phyloP scores from a whole-genome alignment of 2,888 invertebrate genomes.

The Dynastes tityus region DNA sequence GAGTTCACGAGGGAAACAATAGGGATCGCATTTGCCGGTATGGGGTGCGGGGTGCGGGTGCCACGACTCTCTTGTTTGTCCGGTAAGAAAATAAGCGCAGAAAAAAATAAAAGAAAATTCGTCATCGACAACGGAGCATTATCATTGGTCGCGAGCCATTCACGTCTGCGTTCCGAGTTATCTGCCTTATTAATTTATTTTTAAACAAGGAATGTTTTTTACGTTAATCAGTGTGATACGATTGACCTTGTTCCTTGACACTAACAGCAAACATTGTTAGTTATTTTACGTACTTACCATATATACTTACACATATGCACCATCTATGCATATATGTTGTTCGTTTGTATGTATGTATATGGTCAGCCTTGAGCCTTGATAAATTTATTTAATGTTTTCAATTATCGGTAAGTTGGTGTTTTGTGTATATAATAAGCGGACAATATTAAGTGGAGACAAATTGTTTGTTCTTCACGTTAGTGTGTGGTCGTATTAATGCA shows the following conservation, averaged over 20 bases:
- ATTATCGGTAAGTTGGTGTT: constrained; percentile 41
- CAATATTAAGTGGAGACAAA: constrained; percentile 29
- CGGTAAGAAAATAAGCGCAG: constrained; percentile 1
- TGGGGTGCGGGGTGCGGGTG: not conserved
- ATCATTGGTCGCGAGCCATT: constrained; percentile 35
- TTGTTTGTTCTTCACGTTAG: constrained; percentile 28
- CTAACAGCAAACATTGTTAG: constrained; percentile 47
- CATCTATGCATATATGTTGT: constrained; percentile 3
- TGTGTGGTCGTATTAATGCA: constrained; percentile 15
- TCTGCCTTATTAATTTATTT: constrained; percentile 50
- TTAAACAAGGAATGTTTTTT: constrained; percentile 52
- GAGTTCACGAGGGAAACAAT: constrained; percentile 15
- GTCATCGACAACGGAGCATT: constrained; percentile 12
- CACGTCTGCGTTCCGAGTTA: constrained; percentile 43
- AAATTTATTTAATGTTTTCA: constrained; percentile 47
- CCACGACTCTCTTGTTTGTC: not conserved
- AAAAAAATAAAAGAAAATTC: not conserved
- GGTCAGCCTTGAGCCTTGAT: constrained; percentile 41
- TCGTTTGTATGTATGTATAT: constrained; percentile 9
- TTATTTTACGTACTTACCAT: constrained; percentile 2
- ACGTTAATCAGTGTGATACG: constrained; percentile 50
- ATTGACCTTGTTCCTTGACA: constrained; percentile 53
- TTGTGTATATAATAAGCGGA: constrained; percentile 36
- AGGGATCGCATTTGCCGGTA: not conserved
- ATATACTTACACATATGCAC: not conserved